Base-by-base conservation (phyloP, 2,797 vertebrate species). In the Malurus splendens region DNA sequence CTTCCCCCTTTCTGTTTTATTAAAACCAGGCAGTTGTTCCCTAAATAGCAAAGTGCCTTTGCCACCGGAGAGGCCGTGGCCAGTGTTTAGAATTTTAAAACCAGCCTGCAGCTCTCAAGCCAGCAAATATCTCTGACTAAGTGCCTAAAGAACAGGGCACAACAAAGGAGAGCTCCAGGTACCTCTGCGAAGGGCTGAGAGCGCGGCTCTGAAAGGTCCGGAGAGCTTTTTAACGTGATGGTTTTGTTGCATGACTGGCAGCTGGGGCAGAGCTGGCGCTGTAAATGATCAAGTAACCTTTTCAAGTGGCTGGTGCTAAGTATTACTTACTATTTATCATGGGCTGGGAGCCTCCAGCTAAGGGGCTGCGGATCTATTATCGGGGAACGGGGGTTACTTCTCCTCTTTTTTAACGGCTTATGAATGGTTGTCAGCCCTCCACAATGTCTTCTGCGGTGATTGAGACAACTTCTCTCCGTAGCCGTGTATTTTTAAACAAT, bases 401-500 rank as follows among this genome's bases (percentile, higher is more conserved):
- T 93, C 89, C 89, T 92, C 86, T 94, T 94, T 94, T 92, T 94
- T 85, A 50, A 54, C 80, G 28, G 93, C 89, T 94, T 94, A 90
- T 92, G 94, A 96, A 90, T 90, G 86, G 92, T 72, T 95, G 91
- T 95, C 95, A 96, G 82, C 87, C 56, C 59, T 89, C 83, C 89
- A 89, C 91, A 87, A 90, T 93, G 87, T 94, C 95, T 93, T 87
- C 82, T 19, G 79, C 32, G 92, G 88, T 92, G 87, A 96, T 96
- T 92, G 93, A 90, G 90, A 93, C 91, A 87, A 92, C 94, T 92
- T 93, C 90, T 90, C 88, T 89, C 51, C 67, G 68, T 61, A 82
- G 93, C 87, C 23, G 3, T 92, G 78, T 94, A 88, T 95, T 95
- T 92, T 90, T 87, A 93, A 96, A 96, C 95, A 97, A 94, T 95